Conservation (phyloP, 2,888 invertebrate genomes). For the Thecophora atra region DNA sequence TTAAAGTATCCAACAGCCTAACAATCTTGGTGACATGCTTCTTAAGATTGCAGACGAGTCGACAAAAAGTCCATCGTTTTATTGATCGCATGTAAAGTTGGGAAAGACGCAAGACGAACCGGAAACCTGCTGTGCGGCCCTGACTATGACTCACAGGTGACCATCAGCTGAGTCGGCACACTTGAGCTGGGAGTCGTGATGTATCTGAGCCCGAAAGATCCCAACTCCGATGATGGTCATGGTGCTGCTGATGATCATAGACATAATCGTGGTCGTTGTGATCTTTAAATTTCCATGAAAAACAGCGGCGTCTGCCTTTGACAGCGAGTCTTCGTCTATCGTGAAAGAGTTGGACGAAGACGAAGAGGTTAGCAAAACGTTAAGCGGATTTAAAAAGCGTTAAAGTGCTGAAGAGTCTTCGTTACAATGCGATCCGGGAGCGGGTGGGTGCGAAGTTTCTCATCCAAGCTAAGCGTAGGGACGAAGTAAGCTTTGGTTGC, state of each 20-base stretch:
- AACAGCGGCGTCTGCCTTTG: background rate
- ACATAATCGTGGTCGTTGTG: constrained; percentile 18
- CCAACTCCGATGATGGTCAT: background rate
- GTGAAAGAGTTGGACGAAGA: background rate
- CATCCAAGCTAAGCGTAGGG: background rate
- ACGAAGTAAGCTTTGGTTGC: background rate
- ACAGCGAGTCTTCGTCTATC: background rate
- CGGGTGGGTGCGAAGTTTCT: background rate
- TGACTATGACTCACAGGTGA: constrained; percentile 2
- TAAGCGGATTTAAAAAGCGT: constrained; percentile 30
- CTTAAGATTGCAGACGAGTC: background rate
- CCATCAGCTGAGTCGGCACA: background rate
- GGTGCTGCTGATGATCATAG: background rate
- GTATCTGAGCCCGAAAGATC: constrained; percentile 1
- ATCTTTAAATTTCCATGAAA: constrained; percentile 17
- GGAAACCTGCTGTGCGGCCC: constrained; percentile 23
- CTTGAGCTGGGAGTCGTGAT: background rate
- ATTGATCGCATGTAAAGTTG: background rate
- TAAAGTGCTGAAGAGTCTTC: too few species aligned
- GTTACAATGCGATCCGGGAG: too few species aligned
- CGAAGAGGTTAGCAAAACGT: constrained; percentile 19
- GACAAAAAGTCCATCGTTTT: background rate
- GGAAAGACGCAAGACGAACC: background rate
- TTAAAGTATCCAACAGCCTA: background rate
- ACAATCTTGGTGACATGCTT: constrained; percentile 25